These are phyloP conservation scores for Wiebesia pumilae DNA, from an alignment of 1,140 invertebrate species.

Conservation along the genomic window DNA sequence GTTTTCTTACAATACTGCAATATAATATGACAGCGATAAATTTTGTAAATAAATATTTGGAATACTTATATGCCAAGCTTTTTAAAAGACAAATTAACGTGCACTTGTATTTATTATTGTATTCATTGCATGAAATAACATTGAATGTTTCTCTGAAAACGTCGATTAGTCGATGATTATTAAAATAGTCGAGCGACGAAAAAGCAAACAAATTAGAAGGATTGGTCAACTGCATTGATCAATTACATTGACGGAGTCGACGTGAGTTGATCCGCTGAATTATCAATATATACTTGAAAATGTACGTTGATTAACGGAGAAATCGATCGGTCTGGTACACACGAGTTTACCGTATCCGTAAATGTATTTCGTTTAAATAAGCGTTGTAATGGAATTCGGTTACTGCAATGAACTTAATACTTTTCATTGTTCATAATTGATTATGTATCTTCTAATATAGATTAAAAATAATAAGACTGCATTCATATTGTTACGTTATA, in stretches of 20 bases:
- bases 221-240: not conserved
- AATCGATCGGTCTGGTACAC: not conserved
- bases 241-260: not conserved
- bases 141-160: not conserved
- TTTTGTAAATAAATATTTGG: too few relatives aligned
- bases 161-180: not conserved
- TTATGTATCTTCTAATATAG: too few relatives aligned
- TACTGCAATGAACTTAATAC: too few relatives aligned
- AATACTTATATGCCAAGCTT: too few relatives aligned
- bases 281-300: not conserved
- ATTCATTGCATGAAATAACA: too few relatives aligned
- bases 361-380: not conserved
- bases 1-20: too few relatives aligned
- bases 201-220: conserved; percentile 3
- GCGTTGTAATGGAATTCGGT: not conserved
- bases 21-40: too few relatives aligned
- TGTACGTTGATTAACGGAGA: not conserved
- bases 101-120: too few relatives aligned
- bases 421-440: not conserved
- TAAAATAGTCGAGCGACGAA: not conserved
- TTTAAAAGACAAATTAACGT: too few relatives aligned
- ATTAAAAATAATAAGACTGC: too few relatives aligned
- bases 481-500: too few relatives aligned
- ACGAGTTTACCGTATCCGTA: not conserved
- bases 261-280: not conserved